Percentiles rank a stretch among this genome's conserved stretches.
Conservation (phyloP, 1,140 invertebrate species). For the Dryas iulia region DNA sequence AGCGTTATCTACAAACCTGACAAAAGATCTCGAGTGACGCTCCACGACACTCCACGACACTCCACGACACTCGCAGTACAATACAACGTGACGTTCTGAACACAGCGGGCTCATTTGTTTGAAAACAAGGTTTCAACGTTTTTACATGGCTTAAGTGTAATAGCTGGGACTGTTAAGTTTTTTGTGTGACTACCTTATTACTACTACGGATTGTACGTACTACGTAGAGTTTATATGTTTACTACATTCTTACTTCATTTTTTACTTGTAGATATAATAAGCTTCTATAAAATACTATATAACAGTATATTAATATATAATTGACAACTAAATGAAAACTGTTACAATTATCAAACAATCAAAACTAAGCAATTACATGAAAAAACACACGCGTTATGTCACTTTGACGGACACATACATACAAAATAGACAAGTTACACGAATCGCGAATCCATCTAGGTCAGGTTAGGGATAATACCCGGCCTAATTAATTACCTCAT, state of each 20-base stretch:
- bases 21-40: conserved; percentile 7
- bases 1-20: not conserved
- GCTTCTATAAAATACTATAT: no score
- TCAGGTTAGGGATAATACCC: conserved; percentile 23
- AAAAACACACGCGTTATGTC: not conserved
- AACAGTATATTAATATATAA: no score
- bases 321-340: no score
- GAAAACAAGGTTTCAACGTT: conserved; percentile 1
- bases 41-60: not conserved
- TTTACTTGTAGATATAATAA: no score
- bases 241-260: no score
- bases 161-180: not conserved
- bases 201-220: no score
- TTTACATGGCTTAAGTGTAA: not conserved
- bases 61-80: conserved; percentile 9
- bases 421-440: not conserved
- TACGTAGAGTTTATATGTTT: no score
- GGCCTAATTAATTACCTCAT: conserved; percentile 67
- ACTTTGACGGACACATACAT: not conserved
- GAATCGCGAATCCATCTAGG: conserved; percentile 25
- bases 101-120: conserved; percentile 1
- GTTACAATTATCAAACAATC: no score
- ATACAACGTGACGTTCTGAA: not conserved
- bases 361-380: not conserved
- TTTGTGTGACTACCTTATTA: not conserved